Evolutionary conservation across 2,113 vertebrate species (phyloP).

Genomic region (Mus spicilegus): DNA sequence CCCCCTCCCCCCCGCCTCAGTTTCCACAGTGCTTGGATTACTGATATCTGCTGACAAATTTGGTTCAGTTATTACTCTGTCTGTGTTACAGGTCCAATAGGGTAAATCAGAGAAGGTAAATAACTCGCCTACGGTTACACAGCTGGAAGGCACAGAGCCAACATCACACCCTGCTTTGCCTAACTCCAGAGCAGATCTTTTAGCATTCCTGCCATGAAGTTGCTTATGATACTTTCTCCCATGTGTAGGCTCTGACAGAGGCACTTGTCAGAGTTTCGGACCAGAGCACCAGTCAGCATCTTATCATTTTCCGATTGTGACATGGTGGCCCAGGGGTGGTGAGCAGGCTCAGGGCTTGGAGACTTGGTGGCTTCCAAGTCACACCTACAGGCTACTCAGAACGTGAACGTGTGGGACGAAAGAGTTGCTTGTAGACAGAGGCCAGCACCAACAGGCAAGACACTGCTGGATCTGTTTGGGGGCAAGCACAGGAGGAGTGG

Average conservation of each 20-base stretch:
- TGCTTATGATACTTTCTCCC: not conserved
- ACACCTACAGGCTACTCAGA: not conserved
- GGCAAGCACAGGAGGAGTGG: not conserved
- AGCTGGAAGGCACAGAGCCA: conserved; percentile 44
- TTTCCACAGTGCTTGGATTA: not conserved
- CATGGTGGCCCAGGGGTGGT: not conserved
- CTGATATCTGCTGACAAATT: not conserved
- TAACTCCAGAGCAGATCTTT: not conserved
- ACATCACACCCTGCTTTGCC: not conserved
- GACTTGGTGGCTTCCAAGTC: not conserved
- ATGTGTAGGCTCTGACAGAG: not conserved
- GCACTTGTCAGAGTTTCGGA: conserved; percentile 18
- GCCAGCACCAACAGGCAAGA: not conserved
- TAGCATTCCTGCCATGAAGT: not conserved
- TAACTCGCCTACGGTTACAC: not conserved
- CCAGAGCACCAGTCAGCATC: not conserved
- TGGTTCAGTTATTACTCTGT: not conserved
- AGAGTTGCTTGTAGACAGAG: not conserved
- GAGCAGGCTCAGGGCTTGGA: not conserved
- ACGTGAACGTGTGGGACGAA: not conserved
- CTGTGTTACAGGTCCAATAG: not conserved
- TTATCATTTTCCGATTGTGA: conserved; percentile 22
- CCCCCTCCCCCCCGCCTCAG: not conserved
- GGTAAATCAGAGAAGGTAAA: conserved; percentile 14
- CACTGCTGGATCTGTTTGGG: not conserved